These are phyloP conservation scores for Festucalex cinctus DNA, from an alignment of 2,113 vertebrate species.

Conservation along the genomic window DNA sequence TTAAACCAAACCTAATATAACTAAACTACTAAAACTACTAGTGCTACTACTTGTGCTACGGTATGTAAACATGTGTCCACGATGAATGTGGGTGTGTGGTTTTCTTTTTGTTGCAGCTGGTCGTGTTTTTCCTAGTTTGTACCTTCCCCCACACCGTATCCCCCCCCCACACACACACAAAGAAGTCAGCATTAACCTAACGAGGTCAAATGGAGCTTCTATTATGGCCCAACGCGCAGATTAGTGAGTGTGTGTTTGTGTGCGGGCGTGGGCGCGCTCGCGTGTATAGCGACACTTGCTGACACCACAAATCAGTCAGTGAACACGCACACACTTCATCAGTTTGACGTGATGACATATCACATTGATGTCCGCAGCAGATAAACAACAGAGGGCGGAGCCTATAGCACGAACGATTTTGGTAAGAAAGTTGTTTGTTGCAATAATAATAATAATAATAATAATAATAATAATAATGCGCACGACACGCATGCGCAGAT, in stretches of 20 bases:
- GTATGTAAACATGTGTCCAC: background rate
- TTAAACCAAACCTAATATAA: background rate
- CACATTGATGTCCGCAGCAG: background rate
- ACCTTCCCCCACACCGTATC: background rate
- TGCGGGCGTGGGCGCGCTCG: background rate
- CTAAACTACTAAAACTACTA: background rate
- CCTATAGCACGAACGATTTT: background rate
- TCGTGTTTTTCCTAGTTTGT: background rate
- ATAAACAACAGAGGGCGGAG: conserved; percentile 4
- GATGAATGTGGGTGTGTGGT: background rate
- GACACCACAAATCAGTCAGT: conserved; percentile 7
- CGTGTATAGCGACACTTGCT: background rate
- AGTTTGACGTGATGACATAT: conserved; percentile 1
- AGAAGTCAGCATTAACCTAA: conserved; percentile 2
- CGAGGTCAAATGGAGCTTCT: conserved; percentile 10
- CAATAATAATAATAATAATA: no score
- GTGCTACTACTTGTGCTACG: background rate
- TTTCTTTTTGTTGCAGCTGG: background rate
- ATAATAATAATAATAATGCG: no score
- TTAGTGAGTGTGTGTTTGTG: background rate
- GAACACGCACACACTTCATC: background rate
- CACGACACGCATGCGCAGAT: background rate
- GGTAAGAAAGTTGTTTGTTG: background rate
- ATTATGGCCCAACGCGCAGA: conserved; percentile 6
- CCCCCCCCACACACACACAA: background rate